These are phyloP conservation scores for Gasteruption jaculator DNA, from an alignment of 2,888 invertebrate genomes.

Conservation along the genomic window DNA sequence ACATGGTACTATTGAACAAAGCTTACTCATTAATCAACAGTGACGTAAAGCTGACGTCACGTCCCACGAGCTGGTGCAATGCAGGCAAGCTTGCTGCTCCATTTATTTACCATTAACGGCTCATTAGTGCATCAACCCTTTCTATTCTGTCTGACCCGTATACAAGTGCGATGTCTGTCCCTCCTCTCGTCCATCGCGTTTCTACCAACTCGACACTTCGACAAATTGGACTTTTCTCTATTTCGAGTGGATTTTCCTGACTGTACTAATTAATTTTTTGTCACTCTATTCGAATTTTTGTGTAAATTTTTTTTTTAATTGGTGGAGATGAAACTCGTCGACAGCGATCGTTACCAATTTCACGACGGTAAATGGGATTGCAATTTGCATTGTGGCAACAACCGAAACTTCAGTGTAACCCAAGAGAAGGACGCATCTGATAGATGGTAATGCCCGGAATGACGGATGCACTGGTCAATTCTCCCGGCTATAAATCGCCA, in stretches of 20 bases:
- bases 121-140: constrained; percentile 34
- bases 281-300: too few species aligned
- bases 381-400: too few species aligned
- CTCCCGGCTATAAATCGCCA: constrained; percentile 36
- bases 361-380: too few species aligned
- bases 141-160: constrained; percentile 22
- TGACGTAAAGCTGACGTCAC: constrained; percentile 37
- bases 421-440: constrained; percentile 35
- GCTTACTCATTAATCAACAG: constrained; percentile 43
- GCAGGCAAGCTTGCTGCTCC: constrained; percentile 35
- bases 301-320: too few species aligned
- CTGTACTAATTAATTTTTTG: too few species aligned
- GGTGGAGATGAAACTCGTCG: too few species aligned
- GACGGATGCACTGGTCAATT: constrained; percentile 41
- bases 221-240: too few species aligned
- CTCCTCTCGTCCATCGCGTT: constrained; percentile 20
- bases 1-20: too few species aligned
- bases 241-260: too few species aligned
- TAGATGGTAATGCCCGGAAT: constrained; percentile 40
- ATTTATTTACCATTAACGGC: constrained; percentile 47
- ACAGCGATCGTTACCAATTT: too few species aligned
- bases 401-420: too few species aligned
- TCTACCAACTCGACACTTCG: too few species aligned
- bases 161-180: constrained; percentile 21
- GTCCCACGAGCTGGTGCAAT: constrained; percentile 34